Evolutionary conservation across 2,888 invertebrate species (phyloP), one percentile per base, ranked within the genome.

Genomic region (Spodoptera littoralis): DNA sequence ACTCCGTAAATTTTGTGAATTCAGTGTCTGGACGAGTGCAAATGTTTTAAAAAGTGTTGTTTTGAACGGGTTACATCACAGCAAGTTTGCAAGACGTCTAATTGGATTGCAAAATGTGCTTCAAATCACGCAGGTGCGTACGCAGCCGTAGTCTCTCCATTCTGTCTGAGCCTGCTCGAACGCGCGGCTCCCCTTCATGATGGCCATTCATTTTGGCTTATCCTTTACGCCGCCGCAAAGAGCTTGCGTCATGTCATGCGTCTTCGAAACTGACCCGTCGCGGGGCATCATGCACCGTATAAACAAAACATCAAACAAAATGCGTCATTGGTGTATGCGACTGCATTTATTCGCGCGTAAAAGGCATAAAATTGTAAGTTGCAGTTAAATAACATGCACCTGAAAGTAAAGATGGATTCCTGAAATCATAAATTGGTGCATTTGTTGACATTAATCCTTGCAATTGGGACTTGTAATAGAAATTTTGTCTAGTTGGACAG

Each of bases 51-150:
- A 94, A 94, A 95, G 93, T 94, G 93, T 92, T 86, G 87, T 88
- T 90, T 91, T 89, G 82, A 81, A 86, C 84, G 87, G 87, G 93
- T 95, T 95, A 95, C 95, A 95, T 95, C 95, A 95, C 92, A 88
- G 89, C 87, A 87, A 90, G 84, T 84, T 90, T 79, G 82, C 84
- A 85, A 87, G 90, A 88, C 81, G 88, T 92, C 89, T 87, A 92
- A 91, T 90, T 89, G 88, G 90, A 89, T 89, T 88, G 87, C 89
- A 90, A 91, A 90, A 94, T 94, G 94, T 91, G 87, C 91, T 89
- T 91, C 93, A 92, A 94, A 94, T 93, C 97, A 97, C 97, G 97
- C 97, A 98, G 97, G 98, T 98, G 98, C 98, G 98, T 98, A 98
- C 98, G 98, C 98, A 98, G 98, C 96, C 97, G 97, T 97, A 97